Evolutionary conservation across 2,888 invertebrate genomes (phyloP).

Genomic region (Ctenicera cuprea): DNA sequence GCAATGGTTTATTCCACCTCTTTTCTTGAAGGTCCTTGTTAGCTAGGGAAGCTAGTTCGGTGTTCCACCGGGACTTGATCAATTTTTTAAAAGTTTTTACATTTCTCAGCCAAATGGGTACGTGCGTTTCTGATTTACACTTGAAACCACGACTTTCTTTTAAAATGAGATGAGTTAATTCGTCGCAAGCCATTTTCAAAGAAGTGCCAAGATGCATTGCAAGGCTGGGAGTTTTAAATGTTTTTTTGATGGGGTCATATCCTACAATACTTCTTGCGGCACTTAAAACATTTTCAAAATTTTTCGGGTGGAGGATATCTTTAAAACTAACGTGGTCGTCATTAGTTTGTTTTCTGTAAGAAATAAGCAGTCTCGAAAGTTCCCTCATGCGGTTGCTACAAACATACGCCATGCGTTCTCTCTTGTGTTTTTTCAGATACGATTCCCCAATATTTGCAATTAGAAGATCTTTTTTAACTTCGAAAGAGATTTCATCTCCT

Average conservation of each 20-base stretch:
- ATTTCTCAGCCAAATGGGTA: slow-evolving; percentile 30
- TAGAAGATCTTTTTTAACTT: slow-evolving; percentile 53
- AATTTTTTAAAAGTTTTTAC: slow-evolving; percentile 39
- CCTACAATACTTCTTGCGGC: slow-evolving; percentile 47
- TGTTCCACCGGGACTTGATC: slow-evolving; percentile 15
- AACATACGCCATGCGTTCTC: slow-evolving; percentile 54
- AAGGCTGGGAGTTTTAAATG: slow-evolving; percentile 51
- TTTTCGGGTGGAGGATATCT: slow-evolving; percentile 20
- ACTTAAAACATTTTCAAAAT: slow-evolving; percentile 37
- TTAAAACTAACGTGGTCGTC: background rate
- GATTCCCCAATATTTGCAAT: slow-evolving; percentile 53
- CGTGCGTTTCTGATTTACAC: slow-evolving; percentile 33
- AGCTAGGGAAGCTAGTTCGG: background rate
- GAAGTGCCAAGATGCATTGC: slow-evolving; percentile 53
- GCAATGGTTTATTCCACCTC: slow-evolving; percentile 50
- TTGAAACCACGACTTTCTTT: slow-evolving; percentile 42
- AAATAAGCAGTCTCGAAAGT: slow-evolving; percentile 54
- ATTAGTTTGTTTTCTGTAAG: slow-evolving; percentile 20
- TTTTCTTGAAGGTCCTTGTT: slow-evolving; percentile 51
- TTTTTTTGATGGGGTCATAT: slow-evolving; percentile 51
- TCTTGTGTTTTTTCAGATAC: slow-evolving; percentile 58
- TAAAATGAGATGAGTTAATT: slow-evolving; percentile 43
- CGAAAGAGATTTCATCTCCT: slow-evolving; percentile 53
- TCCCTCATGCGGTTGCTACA: slow-evolving; percentile 58
- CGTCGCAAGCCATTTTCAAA: slow-evolving; percentile 44